phyloP scores from a whole-genome alignment of 1,140 invertebrate genomes.

The Lethocerus indicus region DNA sequence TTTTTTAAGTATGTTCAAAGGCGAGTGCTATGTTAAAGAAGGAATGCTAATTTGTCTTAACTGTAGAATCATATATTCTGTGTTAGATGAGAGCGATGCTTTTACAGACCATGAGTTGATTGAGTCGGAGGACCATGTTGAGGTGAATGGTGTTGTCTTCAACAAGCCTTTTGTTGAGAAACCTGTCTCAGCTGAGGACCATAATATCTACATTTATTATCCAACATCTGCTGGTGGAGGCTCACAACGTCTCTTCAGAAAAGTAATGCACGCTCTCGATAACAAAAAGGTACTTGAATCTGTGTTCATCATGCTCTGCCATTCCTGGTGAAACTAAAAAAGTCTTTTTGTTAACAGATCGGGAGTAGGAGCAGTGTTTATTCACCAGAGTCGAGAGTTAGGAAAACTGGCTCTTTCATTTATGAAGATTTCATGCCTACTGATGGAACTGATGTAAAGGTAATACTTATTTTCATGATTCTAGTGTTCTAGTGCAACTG shows the following conservation, averaged over 20 bases:
- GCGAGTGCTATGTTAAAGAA: too few relatives aligned
- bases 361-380: conserved; percentile 97
- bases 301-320: too few relatives aligned
- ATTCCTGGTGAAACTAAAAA: too few relatives aligned
- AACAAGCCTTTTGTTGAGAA: conserved; percentile 99
- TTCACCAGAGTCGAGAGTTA: conserved; percentile 85
- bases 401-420: conserved; percentile 95
- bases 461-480: conserved; percentile 24
- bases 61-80: too few relatives aligned
- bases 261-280: too few relatives aligned
- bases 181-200: conserved; percentile 95
- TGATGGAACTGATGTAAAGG: conserved; percentile 87
- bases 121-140: conserved; percentile 96
- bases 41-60: too few relatives aligned
- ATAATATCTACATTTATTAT: conserved; percentile 99
- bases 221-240: conserved; percentile 95
- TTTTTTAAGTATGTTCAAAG: not conserved
- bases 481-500: too few relatives aligned
- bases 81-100: too few relatives aligned
- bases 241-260: conserved; percentile 90
- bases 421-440: conserved; percentile 99
- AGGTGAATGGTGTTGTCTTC: conserved; percentile 92
- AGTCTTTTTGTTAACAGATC: conserved; percentile 57
- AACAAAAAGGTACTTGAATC: too few relatives aligned
- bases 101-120: conserved; percentile 71